Evolutionary conservation across 2,888 invertebrate genomes (phyloP).

Genomic region (Mythimna impura): DNA sequence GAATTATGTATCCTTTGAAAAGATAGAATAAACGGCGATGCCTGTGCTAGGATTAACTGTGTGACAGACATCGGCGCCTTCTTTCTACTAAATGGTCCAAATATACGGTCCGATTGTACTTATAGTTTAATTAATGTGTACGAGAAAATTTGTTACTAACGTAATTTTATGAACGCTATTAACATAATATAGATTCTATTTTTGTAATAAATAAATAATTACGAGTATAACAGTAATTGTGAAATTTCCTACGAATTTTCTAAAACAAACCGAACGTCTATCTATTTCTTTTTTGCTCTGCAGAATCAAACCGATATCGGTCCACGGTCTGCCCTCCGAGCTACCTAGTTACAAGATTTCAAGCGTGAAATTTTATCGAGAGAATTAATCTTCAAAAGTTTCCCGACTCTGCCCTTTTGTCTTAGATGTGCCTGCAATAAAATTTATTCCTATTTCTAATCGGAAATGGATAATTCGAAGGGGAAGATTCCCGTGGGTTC

Average conservation of each 20-base stretch:
- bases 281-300: constrained; percentile 68
- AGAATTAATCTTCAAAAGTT: constrained; percentile 89
- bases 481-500: constrained; percentile 74
- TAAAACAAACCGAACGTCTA: constrained; percentile 37
- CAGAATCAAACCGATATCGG: constrained; percentile 74
- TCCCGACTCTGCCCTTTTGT: constrained; percentile 82
- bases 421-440: constrained; percentile 82
- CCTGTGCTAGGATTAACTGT: too few relatives aligned
- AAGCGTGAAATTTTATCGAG: constrained; percentile 89
- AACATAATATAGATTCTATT: too few relatives aligned
- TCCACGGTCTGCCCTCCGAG: constrained; percentile 75
- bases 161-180: too few relatives aligned
- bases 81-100: too few relatives aligned
- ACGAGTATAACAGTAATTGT: too few relatives aligned
- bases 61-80: too few relatives aligned
- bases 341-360: constrained; percentile 81
- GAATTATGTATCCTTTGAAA: too few relatives aligned
- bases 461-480: constrained; percentile 81
- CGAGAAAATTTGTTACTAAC: too few relatives aligned
- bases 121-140: too few relatives aligned
- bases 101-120: too few relatives aligned
- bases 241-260: not conserved
- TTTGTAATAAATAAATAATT: too few relatives aligned
- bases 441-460: constrained; percentile 85
- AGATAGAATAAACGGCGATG: too few relatives aligned